Evolutionary conservation across 2,113 vertebrate genomes (phyloP), one percentile per base, ranked within the genome.

Genomic region (Tachycineta bicolor): DNA sequence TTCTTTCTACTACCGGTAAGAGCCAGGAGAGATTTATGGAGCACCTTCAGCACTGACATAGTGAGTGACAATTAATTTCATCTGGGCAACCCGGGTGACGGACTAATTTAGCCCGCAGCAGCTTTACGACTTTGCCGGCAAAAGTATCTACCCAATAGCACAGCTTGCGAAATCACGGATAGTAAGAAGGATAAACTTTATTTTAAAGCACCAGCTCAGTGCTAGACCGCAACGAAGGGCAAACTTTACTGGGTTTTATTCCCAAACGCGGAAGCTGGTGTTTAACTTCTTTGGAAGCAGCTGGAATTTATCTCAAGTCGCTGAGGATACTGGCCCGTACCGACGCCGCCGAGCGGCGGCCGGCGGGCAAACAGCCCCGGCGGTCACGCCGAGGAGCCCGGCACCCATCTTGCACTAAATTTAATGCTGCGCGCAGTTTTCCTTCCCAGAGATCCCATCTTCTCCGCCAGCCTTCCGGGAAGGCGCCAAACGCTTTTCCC

Each of bases 301-400:
- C 5, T 33, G 18, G 14, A 39, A 23, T 14, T 5, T 44, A 71
- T 41, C 23, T 39, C 28, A 5, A 26, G 4, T 4, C 8, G 25
- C 0, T 2, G 39, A 33, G 0, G 29, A 7, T 20, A 1, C 3
- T 0, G 26, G 7, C 39, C 29, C 5, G 19, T 37, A 23, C 15
- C 6, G 7, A 13, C 4, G 17, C 9, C 6, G 8, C 58, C 2
- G 8, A 50, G 10, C 12, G 9, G 13, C 10, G 6, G 14, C 15
- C 10, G 18, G 31, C 2, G 2, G 11, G 4, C 24, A 22, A 10
- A 3, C 16, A 23, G 44, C 14, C 25, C 14, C 3, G 2, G 2
- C 8, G 6, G 8, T 0, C 49, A 9, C 2, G 7, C n/a, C 6
- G 7, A 33, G 3, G 16, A 43, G 6, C 13, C 10, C 5, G 2